These are phyloP conservation scores for Oreochromis spilurus DNA, from an alignment of 2,113 vertebrate genomes.

Conservation along the genomic window DNA sequence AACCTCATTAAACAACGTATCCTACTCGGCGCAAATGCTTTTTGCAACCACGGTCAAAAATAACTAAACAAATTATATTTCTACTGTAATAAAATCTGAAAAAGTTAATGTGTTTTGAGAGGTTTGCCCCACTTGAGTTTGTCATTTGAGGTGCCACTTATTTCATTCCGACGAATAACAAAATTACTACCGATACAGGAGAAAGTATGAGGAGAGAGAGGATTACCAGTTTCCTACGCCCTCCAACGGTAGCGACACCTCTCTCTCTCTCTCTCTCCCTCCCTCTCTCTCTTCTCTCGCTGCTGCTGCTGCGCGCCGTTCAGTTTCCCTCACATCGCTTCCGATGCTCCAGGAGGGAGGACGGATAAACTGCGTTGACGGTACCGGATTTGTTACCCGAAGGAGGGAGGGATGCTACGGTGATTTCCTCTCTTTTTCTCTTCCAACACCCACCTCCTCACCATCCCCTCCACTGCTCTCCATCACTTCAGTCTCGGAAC, in stretches of 20 bases:
- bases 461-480: not conserved
- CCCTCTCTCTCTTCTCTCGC: not conserved
- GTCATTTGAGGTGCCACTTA: not conserved
- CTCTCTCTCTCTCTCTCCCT: not conserved
- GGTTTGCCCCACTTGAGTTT: not conserved
- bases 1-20: not conserved
- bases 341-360: conserved; percentile 53
- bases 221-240: conserved; percentile 59
- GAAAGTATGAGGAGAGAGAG: not conserved
- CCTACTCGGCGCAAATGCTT: not conserved
- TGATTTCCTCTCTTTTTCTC: conserved; percentile 34
- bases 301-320: not conserved
- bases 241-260: conserved; percentile 50
- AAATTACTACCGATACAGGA: not conserved
- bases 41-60: not conserved
- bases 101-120: not conserved
- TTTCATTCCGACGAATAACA: not conserved
- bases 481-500: conserved; percentile 20
- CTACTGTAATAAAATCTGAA: not conserved
- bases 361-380: conserved; percentile 40
- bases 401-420: conserved; percentile 45
- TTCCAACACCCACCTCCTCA: not conserved
- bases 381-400: conserved; percentile 34
- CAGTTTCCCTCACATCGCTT: conserved; percentile 49
- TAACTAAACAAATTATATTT: not conserved